Evolutionary conservation across 2,113 vertebrate genomes (phyloP), one percentile per base, ranked within the genome.

Genomic region (Lepus europaeus): DNA sequence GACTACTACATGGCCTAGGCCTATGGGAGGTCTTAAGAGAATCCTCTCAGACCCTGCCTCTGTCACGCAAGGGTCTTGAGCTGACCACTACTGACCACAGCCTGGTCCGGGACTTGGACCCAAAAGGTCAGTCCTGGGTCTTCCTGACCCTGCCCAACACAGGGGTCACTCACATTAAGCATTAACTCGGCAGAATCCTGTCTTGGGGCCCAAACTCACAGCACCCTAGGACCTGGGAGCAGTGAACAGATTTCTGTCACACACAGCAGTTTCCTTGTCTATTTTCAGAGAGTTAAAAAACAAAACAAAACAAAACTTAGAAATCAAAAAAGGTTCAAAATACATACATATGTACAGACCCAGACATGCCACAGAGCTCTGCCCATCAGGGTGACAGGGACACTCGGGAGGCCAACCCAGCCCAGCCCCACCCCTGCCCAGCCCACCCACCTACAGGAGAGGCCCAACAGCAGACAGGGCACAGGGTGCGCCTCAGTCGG

Each of bases 401-500:
- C 39, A 36, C 78, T 70, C 0, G 11, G 69, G 5, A 86, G 56
- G 49, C 73, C 5, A 73, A 74, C 66, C 14, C 73, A n/a, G n/a
- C 31, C 79, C 64, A 39, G 4, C 49, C 2, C 1, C n/a, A 22
- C 17, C 19, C 2, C 13, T n/a, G 25, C 87, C 33, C 45, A 23
- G 36, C 53, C 25, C 9, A 25, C 13, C 80, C 7, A n/a, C 89
- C 77, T 6, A 4, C 0, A 39, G 69, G 69, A 74, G 17, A 66
- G 27, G 69, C 17, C 49, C 36, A 81, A 39, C 1, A 5, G 23
- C 0, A 1, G 14, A 16, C 2, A 4, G 13, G 27, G 14, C 20
- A 11, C 3, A 1, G 20, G 51, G 25, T 3, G 0, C 3, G 49
- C 12, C 64, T 99, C 98, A 99, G 82, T 99, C 99, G 0, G 99